Base-by-base conservation (phyloP, 2,797 vertebrate species). In the Smutsia temminckii region DNA sequence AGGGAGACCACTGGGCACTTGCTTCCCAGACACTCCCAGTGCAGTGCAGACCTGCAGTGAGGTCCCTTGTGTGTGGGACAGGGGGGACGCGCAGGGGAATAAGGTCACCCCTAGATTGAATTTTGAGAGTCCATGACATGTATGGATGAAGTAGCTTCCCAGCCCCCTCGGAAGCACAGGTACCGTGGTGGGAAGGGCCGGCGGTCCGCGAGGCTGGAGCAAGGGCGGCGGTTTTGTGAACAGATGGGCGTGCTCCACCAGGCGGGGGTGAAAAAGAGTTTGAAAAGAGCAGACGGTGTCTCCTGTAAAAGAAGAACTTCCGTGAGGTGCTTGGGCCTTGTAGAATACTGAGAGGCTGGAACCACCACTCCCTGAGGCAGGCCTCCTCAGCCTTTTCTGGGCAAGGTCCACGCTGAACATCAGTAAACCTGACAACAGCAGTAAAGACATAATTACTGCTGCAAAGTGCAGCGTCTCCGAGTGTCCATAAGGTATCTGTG, bases 141-240 rank as follows among this genome's bases (percentile, higher is more conserved):
- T 46, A 66, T 16, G 9, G 18, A 40, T 64, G 61, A 71, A 37
- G 51, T 16, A 23, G 11, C 49, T 75, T 37, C 85, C 57, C 11
- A 46, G 2, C 11, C 2, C 1, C 0, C 66, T 84, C 57, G 71
- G 17, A 34, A 86, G 25, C 37, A 46, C 34, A 74, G 37, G 4
- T 14, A 1, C 14, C 2, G 10, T 53, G 4, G 11, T 2, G 4
- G 77, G 66, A 34, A 18, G 29, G n/a, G 34, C 2, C 10, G 1
- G 0, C 46, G 46, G 46, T 46, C 1, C 2, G 0, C 10, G 61
- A 81, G 57, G 25, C 18, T 5, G 21, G 49, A 72, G 63, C 37
- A 25, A n/a, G 29, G 27, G 0, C 10, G 2, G 40, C 25, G 29
- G 49, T 29, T 34, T 3, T 4, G 17, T 16, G 59, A 29, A 46